Evolutionary conservation across 1,140 invertebrate species (phyloP), one percentile per base, ranked within the genome.

Genomic region (Nylanderia fulva): DNA sequence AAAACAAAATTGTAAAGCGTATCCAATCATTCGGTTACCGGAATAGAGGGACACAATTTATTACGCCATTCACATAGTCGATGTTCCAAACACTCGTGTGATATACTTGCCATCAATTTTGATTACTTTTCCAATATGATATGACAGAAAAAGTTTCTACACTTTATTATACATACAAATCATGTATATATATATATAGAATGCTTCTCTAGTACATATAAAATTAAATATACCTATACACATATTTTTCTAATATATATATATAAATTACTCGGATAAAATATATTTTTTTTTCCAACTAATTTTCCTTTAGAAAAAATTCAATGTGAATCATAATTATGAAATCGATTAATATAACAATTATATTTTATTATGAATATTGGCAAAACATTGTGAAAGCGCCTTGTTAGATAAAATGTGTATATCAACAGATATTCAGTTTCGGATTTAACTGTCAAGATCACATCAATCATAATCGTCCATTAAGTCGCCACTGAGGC

Each of bases 21-120:
- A 42, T 45, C 33, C 71, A 72, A 72, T 72, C 66, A 82, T 29
- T 72, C 77, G 21, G 36, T 82, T 58, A 72, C 24, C 52, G 39
- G 13, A 24, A 79, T 33, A 21, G n/a, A 54, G 56, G 33, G 27
- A 72, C 5, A 42, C 13, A 82, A 82, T 72, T 71, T 72, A 72
- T 82, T 72, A 58, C 64, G 36, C 36, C 7, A 24, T 39, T 56
- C 54, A 61, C 13, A 52, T 24, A 11, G 13, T 11, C 29, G 42
- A 52, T 24, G 15, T 8, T n/a, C 39, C 18, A 18, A 76, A 6
- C 56, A 42, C 42, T 45, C 24, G 36, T 21, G 24, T 21, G 24
- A 76, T 27, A 45, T 24, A 29, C 36, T 63, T 27, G 74, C 39
- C 11, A 77, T 77, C 42, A 79, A 54, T 79, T 79, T 39, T n/a